Evolutionary conservation across 2,113 vertebrate species (phyloP).

Genomic region (Engystomops pustulosus): DNA sequence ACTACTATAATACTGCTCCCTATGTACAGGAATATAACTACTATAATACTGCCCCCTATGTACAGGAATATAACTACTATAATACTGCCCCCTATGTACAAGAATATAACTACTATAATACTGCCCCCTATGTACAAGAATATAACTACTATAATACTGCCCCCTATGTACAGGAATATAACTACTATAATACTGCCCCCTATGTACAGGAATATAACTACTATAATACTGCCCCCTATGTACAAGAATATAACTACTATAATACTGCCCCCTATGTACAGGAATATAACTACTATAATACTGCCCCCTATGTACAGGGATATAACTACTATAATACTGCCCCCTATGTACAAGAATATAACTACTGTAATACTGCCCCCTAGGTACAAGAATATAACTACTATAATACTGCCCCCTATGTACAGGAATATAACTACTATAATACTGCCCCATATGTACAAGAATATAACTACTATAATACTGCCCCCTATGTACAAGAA

Average conservation of each 20-base stretch:
- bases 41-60: too few relatives aligned
- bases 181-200: conserved; percentile 7
- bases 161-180: not conserved
- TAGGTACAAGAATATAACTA: too few relatives aligned
- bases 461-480: too few relatives aligned
- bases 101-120: conserved; percentile 17
- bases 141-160: too few relatives aligned
- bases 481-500: too few relatives aligned
- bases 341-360: not conserved
- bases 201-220: conserved; percentile 4
- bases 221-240: not conserved
- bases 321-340: conserved; percentile 16
- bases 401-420: too few relatives aligned
- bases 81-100: not conserved
- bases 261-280: not conserved
- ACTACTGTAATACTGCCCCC: not conserved
- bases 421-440: too few relatives aligned
- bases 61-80: conserved; percentile 13
- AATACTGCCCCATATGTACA: too few relatives aligned
- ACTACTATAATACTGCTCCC: too few relatives aligned
- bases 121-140: not conserved
- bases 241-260: conserved; percentile 16
- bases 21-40: too few relatives aligned
- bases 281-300: conserved; percentile 10
- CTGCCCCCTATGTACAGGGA: not conserved